phyloP scores from a whole-genome alignment of 2,888 invertebrate genomes.

The Eurois occulta region DNA sequence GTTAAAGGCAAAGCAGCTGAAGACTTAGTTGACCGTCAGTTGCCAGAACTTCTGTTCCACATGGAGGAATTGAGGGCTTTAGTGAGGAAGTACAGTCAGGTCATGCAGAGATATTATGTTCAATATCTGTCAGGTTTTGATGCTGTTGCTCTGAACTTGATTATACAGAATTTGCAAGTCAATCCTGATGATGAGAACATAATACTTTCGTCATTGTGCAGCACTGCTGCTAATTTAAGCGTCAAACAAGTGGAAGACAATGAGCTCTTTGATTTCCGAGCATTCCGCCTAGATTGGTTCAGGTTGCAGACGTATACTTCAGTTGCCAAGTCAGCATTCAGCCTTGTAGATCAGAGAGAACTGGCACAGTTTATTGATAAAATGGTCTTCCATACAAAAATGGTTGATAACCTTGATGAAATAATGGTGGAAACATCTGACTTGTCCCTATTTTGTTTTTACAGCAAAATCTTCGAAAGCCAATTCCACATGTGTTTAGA shows the following conservation, averaged over 20 bases:
- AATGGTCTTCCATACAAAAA: conserved; percentile 98
- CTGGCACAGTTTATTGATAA: conserved; percentile 98
- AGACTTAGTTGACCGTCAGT: conserved; percentile 98
- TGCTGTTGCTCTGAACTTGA: conserved; percentile 96
- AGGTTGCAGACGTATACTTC: conserved; percentile 98
- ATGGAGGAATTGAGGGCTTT: conserved; percentile 99
- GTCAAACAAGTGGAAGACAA: conserved; percentile 99
- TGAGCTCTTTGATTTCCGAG: conserved; percentile 98
- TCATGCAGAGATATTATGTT: conserved; percentile 99
- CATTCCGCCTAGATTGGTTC: conserved; percentile 99
- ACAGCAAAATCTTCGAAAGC: conserved; percentile 98
- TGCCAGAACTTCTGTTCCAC: conserved; percentile 99
- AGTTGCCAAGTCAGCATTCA: conserved; percentile 94
- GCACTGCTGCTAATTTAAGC: conserved; percentile 95
- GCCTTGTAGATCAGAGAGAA: conserved; percentile 95
- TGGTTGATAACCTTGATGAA: conserved; percentile 99
- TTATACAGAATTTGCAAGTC: conserved; percentile 95
- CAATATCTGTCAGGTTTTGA: conserved; percentile 99
- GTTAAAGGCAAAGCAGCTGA: conserved; percentile 97
- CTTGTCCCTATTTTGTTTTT: conserved; percentile 99
- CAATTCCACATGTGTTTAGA: conserved; percentile 99
- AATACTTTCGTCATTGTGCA: conserved; percentile 97
- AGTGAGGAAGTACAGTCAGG: conserved; percentile 98
- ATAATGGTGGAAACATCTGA: conserved; percentile 99
- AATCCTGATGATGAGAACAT: conserved; percentile 98